Base-by-base conservation (phyloP, 2,888 invertebrate genomes). In the Dastarcus helophoroides region DNA sequence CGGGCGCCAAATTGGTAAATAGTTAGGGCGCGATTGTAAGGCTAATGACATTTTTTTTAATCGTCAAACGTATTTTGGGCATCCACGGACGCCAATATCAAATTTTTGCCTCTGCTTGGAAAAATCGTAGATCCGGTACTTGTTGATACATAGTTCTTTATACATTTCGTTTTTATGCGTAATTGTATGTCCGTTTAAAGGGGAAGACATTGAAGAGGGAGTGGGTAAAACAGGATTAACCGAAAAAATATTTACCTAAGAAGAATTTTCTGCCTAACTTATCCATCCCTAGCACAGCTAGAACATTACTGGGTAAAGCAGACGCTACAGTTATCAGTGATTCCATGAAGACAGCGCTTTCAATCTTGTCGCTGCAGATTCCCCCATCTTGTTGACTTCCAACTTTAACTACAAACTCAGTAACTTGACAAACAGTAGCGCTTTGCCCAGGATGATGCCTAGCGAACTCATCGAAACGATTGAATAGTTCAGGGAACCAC, bases 401-500 rank as follows among this genome's bases (percentile, higher is more conserved):
- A 29, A 65, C 63, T 25, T 47, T 43, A 3, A 82, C 79, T 14
- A 85, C 82, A 58, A 76, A 85, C 1, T 75, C 65, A 8, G 83
- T 86, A 34, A 86, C 85, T 38, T 74, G 63, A 53, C 85, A 85
- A 32, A 83, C 80, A 43, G 74, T 73, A 0, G 79, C 77, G 29
- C 71, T 67, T 26, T 68, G 65, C 45, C 71, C 73, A 29, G 79
- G 76, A 60, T 80, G 74, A 16, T 68, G 64, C 30, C 71, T 68
- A 29, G 76, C 71, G 64, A 73, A 88, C 56, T 83, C 82, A 62
- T 86, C 84, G 58, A 85, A 86, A 26, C 90, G 79, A 58, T 83
- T 85, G 64, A 91, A 93, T 54, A 93, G 70, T 63, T 91, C 90
- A 1, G 91, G 91, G 64, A 91, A 90, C 93, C 93, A 93, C 85